phyloP scores from a whole-genome alignment of 2,797 vertebrate genomes.

The Chrysocyon brachyurus region DNA sequence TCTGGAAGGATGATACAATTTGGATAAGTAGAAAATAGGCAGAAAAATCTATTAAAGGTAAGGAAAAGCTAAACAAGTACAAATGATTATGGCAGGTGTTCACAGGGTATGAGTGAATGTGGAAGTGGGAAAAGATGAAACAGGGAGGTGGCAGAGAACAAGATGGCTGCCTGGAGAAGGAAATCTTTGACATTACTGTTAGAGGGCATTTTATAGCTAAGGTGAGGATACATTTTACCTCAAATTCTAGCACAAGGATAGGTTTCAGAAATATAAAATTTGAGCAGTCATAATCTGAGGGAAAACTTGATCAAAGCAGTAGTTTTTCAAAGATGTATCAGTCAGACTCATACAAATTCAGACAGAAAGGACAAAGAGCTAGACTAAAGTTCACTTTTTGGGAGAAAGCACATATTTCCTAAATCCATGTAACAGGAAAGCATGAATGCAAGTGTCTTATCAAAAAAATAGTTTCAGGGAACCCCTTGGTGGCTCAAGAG shows the following conservation, averaged over 20 bases:
- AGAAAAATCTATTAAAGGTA: not conserved
- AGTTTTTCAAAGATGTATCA: not conserved
- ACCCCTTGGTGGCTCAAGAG: too few relatives aligned
- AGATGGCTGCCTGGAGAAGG: not conserved
- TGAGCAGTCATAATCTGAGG: not conserved
- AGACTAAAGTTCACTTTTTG: not conserved
- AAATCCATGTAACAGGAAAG: not conserved
- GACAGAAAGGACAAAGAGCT: not conserved
- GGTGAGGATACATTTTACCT: not conserved
- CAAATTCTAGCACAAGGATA: not conserved
- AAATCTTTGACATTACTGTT: not conserved
- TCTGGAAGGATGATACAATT: not conserved
- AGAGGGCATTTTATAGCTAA: not conserved
- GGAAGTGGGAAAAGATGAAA: not conserved
- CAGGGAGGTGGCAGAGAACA: not conserved
- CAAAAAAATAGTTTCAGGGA: not conserved
- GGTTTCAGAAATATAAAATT: not conserved
- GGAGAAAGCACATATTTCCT: not conserved
- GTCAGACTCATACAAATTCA: not conserved
- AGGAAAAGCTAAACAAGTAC: not conserved
- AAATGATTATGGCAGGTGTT: not conserved
- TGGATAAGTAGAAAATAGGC: not conserved
- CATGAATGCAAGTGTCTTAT: not conserved
- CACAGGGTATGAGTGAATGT: too few relatives aligned
- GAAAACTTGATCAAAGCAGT: not conserved